phyloP scores from a whole-genome alignment of 2,797 vertebrate species.

The Coccyzus lansbergi region DNA sequence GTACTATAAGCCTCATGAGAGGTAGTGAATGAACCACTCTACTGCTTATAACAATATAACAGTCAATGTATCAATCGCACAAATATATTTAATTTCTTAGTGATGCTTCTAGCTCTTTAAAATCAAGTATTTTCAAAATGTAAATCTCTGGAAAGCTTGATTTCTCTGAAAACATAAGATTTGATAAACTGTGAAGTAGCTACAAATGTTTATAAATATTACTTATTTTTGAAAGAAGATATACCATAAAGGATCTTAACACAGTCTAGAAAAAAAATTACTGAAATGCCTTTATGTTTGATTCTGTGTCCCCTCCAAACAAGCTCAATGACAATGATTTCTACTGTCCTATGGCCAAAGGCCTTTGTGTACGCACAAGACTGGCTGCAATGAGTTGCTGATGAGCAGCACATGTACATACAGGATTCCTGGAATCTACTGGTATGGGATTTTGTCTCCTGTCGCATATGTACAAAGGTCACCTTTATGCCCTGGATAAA shows the following conservation, averaged over 20 bases:
- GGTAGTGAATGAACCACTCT: background rate
- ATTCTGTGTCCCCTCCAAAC: rapidly evolving
- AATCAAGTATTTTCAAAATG: background rate
- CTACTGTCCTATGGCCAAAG: background rate
- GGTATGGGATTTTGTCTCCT: rapidly evolving
- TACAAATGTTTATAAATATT: background rate
- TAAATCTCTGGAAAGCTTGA: background rate
- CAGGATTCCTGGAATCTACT: background rate
- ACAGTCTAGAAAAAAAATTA: background rate
- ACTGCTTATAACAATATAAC: background rate
- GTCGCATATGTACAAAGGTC: background rate
- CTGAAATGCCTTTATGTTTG: background rate
- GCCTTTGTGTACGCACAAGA: rapidly evolving
- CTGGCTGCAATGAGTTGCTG: rapidly evolving
- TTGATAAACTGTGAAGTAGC: background rate
- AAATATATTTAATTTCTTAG: background rate
- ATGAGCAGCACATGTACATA: background rate
- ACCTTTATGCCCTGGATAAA: background rate
- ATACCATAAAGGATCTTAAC: background rate
- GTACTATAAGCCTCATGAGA: background rate
- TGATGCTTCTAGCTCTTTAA: background rate
- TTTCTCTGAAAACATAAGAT: background rate
- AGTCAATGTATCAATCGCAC: rapidly evolving
- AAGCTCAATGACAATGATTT: background rate
- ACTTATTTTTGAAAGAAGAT: background rate